Conservation (phyloP, 2,113 vertebrate species). For the Gasterosteus aculeatus region DNA sequence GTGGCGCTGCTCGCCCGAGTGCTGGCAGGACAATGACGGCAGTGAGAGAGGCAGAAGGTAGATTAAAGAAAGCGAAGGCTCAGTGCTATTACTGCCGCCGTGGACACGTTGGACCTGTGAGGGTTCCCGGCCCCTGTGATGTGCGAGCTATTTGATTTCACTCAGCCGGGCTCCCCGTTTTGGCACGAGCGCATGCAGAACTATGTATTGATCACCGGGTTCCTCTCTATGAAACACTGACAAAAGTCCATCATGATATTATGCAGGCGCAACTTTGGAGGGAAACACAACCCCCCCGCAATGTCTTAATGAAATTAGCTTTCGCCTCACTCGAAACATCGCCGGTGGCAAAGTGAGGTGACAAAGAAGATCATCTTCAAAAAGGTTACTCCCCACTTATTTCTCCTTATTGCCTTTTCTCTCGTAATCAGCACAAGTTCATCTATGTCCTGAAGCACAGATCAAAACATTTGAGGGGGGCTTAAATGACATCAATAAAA, state of each 20-base stretch:
- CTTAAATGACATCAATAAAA: constrained; percentile 70
- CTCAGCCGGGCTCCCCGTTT: constrained; percentile 32
- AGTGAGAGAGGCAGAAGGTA: constrained; percentile 59
- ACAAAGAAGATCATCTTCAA: constrained; percentile 77
- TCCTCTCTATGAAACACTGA: constrained; percentile 41
- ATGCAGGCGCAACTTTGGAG: constrained; percentile 38
- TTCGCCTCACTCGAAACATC: constrained; percentile 58
- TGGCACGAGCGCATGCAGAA: constrained; percentile 46
- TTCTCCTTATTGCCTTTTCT: constrained; percentile 69
- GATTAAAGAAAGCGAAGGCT: constrained; percentile 67
- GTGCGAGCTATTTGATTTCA: constrained; percentile 45
- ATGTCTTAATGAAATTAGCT: constrained; percentile 78
- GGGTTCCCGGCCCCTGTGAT: constrained; percentile 17
- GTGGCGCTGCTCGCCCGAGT: constrained; percentile 75
- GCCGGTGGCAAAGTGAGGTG: constrained; percentile 71
- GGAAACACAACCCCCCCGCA: constrained; percentile 50
- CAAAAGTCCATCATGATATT: constrained; percentile 56
- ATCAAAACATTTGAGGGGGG: constrained; percentile 43
- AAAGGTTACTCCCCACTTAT: constrained; percentile 60
- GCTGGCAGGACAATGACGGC: constrained; percentile 78
- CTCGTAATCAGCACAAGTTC: constrained; percentile 63
- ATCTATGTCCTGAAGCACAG: constrained; percentile 64
- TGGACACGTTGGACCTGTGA: constrained; percentile 42
- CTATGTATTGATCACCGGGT: constrained; percentile 55
- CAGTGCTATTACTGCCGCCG: constrained; percentile 50